Evolutionary conservation across 2,113 vertebrate species (phyloP), one percentile per base, ranked within the genome.

Genomic region (Pseudorasbora parva): DNA sequence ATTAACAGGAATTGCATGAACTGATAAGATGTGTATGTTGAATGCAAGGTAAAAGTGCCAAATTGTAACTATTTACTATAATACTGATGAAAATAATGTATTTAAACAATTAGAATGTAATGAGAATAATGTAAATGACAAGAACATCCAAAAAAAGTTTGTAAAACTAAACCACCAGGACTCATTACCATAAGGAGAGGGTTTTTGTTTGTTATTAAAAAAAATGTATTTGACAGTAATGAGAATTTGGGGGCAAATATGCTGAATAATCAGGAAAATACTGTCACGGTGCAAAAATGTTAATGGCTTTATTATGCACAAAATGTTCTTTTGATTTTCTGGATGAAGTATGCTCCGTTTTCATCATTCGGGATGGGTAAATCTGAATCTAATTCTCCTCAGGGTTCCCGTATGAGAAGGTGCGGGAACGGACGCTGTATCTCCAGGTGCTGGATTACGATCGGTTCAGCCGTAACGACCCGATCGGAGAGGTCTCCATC

Each of bases 371-470:
- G 17, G 15, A 68, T 5, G 15, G 17, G 15, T 54, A 54, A 54
- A 54, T 54, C 51, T 54, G 19, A 69, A 41, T 69, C 17, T 19
- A 2, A 33, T 60, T 4, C n/a, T 2, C 54, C 62, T 49, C 90
- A 97, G 96, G 96, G 62, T 97, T 97, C 75, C 96, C 96, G 57
- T 97, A 97, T 0, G 96, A 97, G 91, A 97, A 97, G 90, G 96
- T 97, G 88, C 94, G 96, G 84, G 96, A 96, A 93, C 89, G 96
- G 57, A 92, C 95, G 69, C 94, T 97, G 84, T 97, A 97, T 91
- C 94, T 97, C 83, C 96, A 97, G 88, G 95, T 94, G 82, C 91
- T 96, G 92, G 95, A 95, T 89, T 97, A 97, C 0, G 96, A 97
- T 88, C 95, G 96, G 64, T 97, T 97, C 92, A 97, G 96, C 87